Evolutionary conservation across 53 echinoderm and acorn worm species (phyloP), one percentile per base, ranked within the genome.

Genomic region (Stichopus horrens): DNA sequence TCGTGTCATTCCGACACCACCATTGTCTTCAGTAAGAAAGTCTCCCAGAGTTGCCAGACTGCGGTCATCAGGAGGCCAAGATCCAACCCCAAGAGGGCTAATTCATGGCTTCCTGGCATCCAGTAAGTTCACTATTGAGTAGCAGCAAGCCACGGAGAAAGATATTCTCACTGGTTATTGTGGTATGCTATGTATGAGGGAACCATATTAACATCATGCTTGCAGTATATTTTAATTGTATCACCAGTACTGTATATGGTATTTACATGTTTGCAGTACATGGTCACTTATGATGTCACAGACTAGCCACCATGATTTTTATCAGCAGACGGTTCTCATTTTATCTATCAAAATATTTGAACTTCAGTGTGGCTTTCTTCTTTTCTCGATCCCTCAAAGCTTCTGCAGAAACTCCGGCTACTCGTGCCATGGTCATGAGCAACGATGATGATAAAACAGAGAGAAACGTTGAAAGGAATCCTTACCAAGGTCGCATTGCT

Each of bases 11-110:
- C 74, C 87, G 6, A 87, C 87, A 54, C 87, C 87, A 8, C 75
- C 87, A 20, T 11, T 13, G 16, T 87, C 86, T 67, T 65, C 87
- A 74, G 11, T 22, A 20, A 74, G 87, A 10, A 74, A 73, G 55
- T 74, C 56, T 7, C 8, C 74, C 18, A 9, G 53, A 74, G 5
- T 53, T 71, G 53, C 74, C 5, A 37, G 87, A 5, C n/a, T 74
- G 54, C 55, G 21, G 19, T 74, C 87, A 73, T 14, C 23, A 55
- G 18, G 57, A 19, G 54, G 75, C 9, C 54, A 55, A 75, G 75
- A 87, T 54, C 87, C 87, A n/a, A 87, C 87, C 74, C 87, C 87
- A 7, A 87, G 87, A 75, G 55, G 74, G 8, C 87, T 87, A 7
- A 87, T 87, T 23, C 74, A 54, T 20, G 87, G 87, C 7, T 87